Base-by-base conservation (phyloP, 2,797 vertebrate genomes). In the Coluber constrictor region DNA sequence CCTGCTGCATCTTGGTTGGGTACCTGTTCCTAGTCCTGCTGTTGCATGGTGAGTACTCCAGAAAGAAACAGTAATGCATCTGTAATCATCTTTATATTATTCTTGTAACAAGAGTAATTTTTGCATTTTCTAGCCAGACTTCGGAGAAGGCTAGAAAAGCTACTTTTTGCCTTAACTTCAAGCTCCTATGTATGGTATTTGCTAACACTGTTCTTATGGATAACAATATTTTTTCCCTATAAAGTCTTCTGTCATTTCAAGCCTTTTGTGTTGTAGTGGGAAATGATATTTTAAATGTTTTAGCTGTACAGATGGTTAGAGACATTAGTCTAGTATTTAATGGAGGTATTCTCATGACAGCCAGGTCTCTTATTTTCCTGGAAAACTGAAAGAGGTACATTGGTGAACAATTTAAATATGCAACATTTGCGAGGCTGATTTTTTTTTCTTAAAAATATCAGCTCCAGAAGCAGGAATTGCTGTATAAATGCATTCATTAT, bases 21-120 rank as follows among this genome's bases (percentile, higher is more conserved):
- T 97, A 95, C 97, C 96, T 96, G 92, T 95, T 97, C 96, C 97
- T 96, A 92, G 97, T 96, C 96, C 97, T 98, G 92, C 96, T 97
- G 94, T 96, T 97, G 91, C 97, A 97, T 86, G 98, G 98, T 98
- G 97, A 98, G 98, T 97, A 87, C n/a, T 51, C 32, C 55, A 15
- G 63, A 56, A 29, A 47, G 11, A 20, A 51, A 59, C 29, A 9
- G 47, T 11, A 10, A 20, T 27, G 29, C 5, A 8, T 55, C 27
- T 29, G 51, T 12, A 43, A 10, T 15, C 60, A 20, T 25, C 61
- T 27, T 56, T 5, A 20, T 70, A 6, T 56, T 25, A 23, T 87
- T 51, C 3, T 27, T n/a, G 16, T 15, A n/a, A 91, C 37, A 51
- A 23, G 20, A 61, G 8, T 11, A 13, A 13, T 25, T 2, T 3